Percentiles rank a stretch among this genome's conserved stretches.
These are phyloP conservation scores for Rhea pennata DNA, from an alignment of 2,113 vertebrate genomes.

Conservation along the genomic window DNA sequence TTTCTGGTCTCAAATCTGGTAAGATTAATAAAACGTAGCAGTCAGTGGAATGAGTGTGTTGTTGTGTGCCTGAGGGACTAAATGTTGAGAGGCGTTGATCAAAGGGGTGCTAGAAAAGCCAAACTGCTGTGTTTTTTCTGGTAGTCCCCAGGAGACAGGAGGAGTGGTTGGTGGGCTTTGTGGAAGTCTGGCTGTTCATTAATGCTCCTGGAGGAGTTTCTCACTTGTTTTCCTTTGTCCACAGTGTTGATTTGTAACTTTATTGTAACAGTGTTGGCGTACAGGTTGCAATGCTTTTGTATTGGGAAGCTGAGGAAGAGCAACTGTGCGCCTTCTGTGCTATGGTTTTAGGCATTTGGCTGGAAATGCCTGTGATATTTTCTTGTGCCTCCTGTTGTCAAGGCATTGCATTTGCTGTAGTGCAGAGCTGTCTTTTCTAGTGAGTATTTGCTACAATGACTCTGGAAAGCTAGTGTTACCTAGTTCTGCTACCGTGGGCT, in stretches of 20 bases:
- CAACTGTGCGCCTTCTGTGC: not conserved
- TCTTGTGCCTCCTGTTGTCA: not conserved
- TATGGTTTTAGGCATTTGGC: not conserved
- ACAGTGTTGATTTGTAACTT: not conserved
- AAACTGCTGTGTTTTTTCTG: not conserved
- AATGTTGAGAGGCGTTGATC: not conserved
- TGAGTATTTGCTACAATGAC: not conserved
- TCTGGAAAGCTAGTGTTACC: not conserved
- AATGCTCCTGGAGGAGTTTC: not conserved
- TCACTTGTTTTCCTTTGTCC: rapidly evolving
- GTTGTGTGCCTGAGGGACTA: not conserved
- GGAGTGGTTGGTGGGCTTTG: not conserved
- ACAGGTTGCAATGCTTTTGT: not conserved
- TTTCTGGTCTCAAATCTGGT: conserved; percentile 91
- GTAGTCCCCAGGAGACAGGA: not conserved
- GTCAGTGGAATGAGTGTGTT: not conserved
- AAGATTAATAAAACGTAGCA: conserved; percentile 30
- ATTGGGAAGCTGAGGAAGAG: not conserved
- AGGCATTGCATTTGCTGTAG: rapidly evolving
- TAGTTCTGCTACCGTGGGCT: rapidly evolving
- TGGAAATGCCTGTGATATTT: not conserved
- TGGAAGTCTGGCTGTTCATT: not conserved
- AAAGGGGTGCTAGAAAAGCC: not conserved
- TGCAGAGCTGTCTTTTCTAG: not conserved
- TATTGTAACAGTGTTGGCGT: not conserved